Evolutionary conservation across 2,888 invertebrate genomes (phyloP), one percentile per base, ranked within the genome.

Genomic region (Sabellastarte sp.): DNA sequence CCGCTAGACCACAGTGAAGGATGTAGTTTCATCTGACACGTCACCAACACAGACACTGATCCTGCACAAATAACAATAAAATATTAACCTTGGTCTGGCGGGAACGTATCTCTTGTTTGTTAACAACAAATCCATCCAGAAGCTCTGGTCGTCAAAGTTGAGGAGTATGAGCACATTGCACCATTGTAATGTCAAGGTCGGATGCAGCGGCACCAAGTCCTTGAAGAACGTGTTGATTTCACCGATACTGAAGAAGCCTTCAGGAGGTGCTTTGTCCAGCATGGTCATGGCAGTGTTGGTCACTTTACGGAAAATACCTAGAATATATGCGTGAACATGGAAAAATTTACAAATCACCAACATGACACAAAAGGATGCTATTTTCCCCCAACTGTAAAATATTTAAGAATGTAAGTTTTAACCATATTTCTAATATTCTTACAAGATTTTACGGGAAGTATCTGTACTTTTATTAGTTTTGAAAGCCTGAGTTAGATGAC

Each of bases 131-230:
- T 86, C 86, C 63, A 88, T 87, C 92, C 92, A 93, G 80, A 90
- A 90, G 10, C 85, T 84, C 77, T 89, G 87, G 26, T 90, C 88
- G 30, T 89, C 88, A 81, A 89, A 90, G 76, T 90, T 90, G 59
- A 93, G 79, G 55, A 91, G 86, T 3, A 90, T 89, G 72, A 93
- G 86, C 51, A 93, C 84, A 82, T 91, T 90, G 60, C 90, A 89
- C 92, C 92, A 93, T 72, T 91, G 90, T 60, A 90, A 87, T 2
- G 89, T 89, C 56, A 93, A 82, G 61, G 89, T 81, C 0, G 92
- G 92, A 73, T 89, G 88, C 1, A 63, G 69, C 32, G 69, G 68
- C 61, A 74, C 72, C 30, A 83, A 67, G 2, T 66, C 70, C 41
- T 75, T 61, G 67, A 84, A 77, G 4, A 73, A 64, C n/a, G 71